Conservation (phyloP, 2,113 vertebrate genomes). For the Rissa tridactyla region DNA sequence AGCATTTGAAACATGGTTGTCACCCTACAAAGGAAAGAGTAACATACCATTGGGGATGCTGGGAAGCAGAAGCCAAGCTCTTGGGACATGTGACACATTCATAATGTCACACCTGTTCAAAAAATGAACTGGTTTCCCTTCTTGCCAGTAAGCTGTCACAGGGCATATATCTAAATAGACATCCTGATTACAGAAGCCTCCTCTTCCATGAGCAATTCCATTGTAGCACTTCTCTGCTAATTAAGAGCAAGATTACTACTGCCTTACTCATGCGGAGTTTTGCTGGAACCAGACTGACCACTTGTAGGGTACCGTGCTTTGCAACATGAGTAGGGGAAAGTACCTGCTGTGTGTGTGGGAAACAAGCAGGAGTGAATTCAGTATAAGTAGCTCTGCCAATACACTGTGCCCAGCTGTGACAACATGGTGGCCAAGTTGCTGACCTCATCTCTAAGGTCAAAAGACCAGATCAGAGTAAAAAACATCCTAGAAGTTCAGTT, state of each 20-base stretch:
- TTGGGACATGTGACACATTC: not conserved
- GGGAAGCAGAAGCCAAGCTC: not conserved
- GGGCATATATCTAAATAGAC: not conserved
- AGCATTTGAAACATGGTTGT: not conserved
- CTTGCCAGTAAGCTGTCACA: not conserved
- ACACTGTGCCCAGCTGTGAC: not conserved
- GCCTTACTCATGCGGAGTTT: not conserved
- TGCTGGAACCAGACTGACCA: not conserved
- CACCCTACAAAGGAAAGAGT: not conserved
- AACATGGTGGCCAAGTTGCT: not conserved
- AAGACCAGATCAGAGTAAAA: not conserved
- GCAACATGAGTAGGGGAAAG: rapidly evolving
- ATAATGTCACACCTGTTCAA: not conserved
- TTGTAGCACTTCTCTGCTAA: not conserved
- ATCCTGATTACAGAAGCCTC: not conserved
- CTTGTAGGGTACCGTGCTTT: rapidly evolving
- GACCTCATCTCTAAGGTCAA: not conserved
- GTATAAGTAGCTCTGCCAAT: rapidly evolving
- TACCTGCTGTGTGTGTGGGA: not conserved
- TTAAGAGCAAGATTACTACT: not conserved
- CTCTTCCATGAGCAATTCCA: not conserved
- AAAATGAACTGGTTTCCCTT: not conserved
- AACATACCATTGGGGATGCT: not conserved
- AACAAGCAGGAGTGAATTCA: not conserved
- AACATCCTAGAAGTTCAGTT: not conserved